Evolutionary conservation across 30 jellyfish, hydroid and myxozoan species (phyloP), one percentile per base, ranked within the genome.

Genomic region (Turritopsis rubra): DNA sequence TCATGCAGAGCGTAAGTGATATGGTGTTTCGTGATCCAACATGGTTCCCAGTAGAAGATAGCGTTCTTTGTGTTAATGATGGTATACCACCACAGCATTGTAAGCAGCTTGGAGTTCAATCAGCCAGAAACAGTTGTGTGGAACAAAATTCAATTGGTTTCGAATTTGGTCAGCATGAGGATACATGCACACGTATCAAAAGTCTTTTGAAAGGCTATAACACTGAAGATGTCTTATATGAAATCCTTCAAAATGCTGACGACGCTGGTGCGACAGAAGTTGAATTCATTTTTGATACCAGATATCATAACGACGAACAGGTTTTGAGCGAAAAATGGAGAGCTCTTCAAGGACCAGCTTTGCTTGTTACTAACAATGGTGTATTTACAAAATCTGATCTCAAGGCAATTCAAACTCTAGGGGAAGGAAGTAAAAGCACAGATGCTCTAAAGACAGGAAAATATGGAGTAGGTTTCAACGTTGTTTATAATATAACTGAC

Each of bases 191-290:
- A 52, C 83, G 97, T n/a, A 22, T 90, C 53, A 90, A 85, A 79
- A 90, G 77, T 23, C 87, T 90, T 0, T 66, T 90, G 76, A 90
- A 79, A 24, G 95, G 93, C 29, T 90, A 90, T 52, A 24, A 85
- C 52, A 81, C 79, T n/a, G 53, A 82, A 31, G 93, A 86, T 25
- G 85, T 90, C 60, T 73, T 89, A 7, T 60, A 90, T 21, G 97
- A 90, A 72, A 53, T 90, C 25, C 30, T 90, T 87, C 97, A 90
- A 65, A 90, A 90, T 78, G 97, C 97, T 7, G 97, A 90, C 72
- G 97, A 90, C 54, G 95, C 97, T 21, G 95, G 92, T 7, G 97
- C 97, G 27, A 90, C 87, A 16, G 83, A 86, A 86, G 90, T 90
- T 18, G 66, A 83, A 73, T 54, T 90, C 52, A 66, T 86, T 9